Conservation (phyloP, 2,888 invertebrate genomes). For the Melieria omissa region DNA sequence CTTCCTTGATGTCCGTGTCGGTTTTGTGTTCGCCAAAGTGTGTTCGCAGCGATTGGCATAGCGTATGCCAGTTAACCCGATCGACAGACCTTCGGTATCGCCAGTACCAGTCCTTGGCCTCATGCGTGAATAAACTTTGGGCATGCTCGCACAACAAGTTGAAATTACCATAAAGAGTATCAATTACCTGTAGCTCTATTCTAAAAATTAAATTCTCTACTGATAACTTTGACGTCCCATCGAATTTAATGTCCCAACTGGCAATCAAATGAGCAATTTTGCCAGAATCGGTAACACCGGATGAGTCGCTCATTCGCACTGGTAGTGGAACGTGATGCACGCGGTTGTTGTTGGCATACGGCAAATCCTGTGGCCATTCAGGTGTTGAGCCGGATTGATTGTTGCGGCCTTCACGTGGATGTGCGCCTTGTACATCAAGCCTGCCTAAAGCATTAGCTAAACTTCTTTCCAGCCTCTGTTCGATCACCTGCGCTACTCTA, state of each 20-base stretch:
- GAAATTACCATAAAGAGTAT: constrained; percentile 1
- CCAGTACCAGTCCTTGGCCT: constrained; percentile 29
- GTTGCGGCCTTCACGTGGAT: not conserved
- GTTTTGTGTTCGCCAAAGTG: constrained; percentile 12
- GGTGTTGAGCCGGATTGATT: not conserved
- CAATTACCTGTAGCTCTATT: not conserved
- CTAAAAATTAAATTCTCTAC: constrained; percentile 5
- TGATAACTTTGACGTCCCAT: not conserved
- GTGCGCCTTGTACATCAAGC: not conserved
- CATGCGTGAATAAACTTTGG: not conserved
- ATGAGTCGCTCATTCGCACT: not conserved
- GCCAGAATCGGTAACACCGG: no score
- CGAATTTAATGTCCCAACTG: constrained; percentile 11
- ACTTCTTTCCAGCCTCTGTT: not conserved
- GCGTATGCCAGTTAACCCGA: constrained; percentile 12
- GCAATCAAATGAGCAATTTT: not conserved
- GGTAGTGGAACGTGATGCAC: not conserved
- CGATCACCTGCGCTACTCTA: constrained; percentile 1
- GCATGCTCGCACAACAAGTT: not conserved
- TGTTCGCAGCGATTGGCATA: constrained; percentile 21
- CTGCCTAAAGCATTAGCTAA: constrained; percentile 2
- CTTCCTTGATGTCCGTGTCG: constrained; percentile 13
- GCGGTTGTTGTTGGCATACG: not conserved
- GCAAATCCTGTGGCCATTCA: not conserved
- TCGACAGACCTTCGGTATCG: constrained; percentile 9